These are phyloP conservation scores for Pangasius larnaudii DNA, from an alignment of 2,797 vertebrate species.

Conservation along the genomic window DNA sequence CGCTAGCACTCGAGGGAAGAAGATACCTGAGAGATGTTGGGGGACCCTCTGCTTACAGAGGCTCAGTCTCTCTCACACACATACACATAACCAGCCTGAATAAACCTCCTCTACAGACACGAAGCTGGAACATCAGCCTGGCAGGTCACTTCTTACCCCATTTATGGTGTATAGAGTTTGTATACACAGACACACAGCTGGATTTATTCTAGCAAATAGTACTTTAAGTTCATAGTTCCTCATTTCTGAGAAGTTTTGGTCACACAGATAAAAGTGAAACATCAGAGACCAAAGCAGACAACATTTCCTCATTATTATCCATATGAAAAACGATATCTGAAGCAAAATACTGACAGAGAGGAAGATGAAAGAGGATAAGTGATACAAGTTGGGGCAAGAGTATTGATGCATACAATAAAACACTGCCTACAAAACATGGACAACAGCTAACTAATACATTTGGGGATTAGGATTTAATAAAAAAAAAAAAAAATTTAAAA, in stretches of 20 bases:
- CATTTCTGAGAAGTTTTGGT: conserved; percentile 57
- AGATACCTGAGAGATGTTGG: conserved; percentile 66
- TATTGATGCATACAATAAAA: conserved; percentile 44
- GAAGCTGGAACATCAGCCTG: conserved; percentile 42
- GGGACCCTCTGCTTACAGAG: conserved; percentile 52
- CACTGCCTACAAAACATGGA: conserved; percentile 54
- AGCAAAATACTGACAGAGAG: conserved; percentile 8
- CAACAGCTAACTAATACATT: conserved; percentile 46
- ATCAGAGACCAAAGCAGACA: conserved; percentile 32
- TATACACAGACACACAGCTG: conserved; percentile 50
- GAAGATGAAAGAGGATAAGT: conserved; percentile 28
- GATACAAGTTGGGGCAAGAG: conserved; percentile 36
- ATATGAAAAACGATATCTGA: conserved; percentile 16
- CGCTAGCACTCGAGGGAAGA: neutral
- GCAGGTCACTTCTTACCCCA: conserved; percentile 39
- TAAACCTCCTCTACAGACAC: conserved; percentile 41
- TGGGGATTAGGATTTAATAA: conserved; percentile 12
- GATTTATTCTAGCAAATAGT: conserved; percentile 41
- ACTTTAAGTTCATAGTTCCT: conserved; percentile 43
- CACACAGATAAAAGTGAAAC: conserved; percentile 55
- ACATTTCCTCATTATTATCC: conserved; percentile 37
- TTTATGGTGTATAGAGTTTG: conserved; percentile 36
- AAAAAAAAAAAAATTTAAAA: no score
- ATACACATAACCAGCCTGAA: conserved; percentile 19
- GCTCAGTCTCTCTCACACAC: conserved; percentile 35